Conservation (phyloP, 2,113 vertebrate species). For the Tichodroma muraria region DNA sequence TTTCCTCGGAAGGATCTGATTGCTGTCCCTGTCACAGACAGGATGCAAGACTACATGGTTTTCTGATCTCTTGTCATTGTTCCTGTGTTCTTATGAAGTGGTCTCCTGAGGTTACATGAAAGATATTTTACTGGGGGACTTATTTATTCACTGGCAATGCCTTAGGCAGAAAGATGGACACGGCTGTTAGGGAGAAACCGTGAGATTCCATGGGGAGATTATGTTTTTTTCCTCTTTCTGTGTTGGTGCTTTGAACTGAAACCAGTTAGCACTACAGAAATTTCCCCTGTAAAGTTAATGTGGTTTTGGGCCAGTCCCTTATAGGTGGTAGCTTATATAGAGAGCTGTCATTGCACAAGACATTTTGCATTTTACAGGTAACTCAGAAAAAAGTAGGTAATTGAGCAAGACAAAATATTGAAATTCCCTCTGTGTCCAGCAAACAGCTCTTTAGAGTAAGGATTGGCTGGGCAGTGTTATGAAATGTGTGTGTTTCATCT, state of each 20-base stretch:
- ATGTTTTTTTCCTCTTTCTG: not conserved
- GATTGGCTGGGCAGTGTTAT: not conserved
- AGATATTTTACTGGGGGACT: not conserved
- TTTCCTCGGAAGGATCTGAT: not conserved
- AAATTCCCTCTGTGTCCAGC: not conserved
- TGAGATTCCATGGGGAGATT: not conserved
- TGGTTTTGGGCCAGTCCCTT: not conserved
- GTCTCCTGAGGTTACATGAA: not conserved
- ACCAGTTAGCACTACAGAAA: not conserved
- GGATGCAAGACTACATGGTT: not conserved
- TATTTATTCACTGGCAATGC: not conserved
- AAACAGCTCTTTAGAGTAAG: not conserved
- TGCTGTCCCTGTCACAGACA: not conserved
- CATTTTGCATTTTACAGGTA: not conserved
- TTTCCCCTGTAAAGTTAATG: not conserved
- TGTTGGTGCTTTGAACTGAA: not conserved
- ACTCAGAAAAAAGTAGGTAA: not conserved
- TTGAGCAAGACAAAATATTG: not conserved
- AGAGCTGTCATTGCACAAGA: not conserved
- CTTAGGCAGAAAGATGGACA: not conserved
- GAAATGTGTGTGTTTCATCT: not conserved
- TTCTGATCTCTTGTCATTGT: conserved; percentile 13
- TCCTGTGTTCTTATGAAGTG: not conserved
- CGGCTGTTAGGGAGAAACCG: not conserved
- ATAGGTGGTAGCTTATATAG: not conserved